Evolutionary conservation across 2,797 vertebrate species (phyloP).

Genomic region (Hydrocynus forskahlii): DNA sequence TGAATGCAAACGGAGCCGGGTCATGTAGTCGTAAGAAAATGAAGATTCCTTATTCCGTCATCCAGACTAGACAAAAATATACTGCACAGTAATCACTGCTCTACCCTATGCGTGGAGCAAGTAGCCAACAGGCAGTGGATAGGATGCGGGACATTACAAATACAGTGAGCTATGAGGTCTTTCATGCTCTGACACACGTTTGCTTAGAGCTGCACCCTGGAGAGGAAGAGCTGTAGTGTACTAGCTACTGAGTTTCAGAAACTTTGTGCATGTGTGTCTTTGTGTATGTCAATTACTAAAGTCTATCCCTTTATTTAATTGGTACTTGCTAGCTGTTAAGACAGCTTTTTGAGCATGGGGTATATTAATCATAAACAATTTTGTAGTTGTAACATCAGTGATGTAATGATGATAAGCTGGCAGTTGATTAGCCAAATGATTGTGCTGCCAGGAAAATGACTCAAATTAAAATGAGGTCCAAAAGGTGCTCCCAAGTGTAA

Average conservation of each 20-base stretch:
- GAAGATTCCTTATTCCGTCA: conserved; percentile 47
- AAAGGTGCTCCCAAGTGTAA: too few species aligned
- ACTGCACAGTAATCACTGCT: conserved; percentile 44
- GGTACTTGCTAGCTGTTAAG: conserved; percentile 27
- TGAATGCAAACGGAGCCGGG: conserved; percentile 7
- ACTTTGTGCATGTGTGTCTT: conserved; percentile 25
- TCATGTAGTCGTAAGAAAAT: background rate
- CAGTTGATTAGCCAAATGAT: background rate
- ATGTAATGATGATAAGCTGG: background rate
- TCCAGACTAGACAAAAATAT: conserved; percentile 24
- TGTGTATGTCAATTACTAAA: conserved; percentile 17
- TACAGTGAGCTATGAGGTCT: conserved; percentile 67
- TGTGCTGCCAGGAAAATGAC: background rate
- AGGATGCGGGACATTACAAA: conserved; percentile 68
- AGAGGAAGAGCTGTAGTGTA: conserved; percentile 72
- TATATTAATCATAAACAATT: conserved; percentile 14
- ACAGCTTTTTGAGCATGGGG: conserved; percentile 14
- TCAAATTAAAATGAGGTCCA: background rate
- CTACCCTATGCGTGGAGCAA: conserved; percentile 17
- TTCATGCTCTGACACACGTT: conserved; percentile 71
- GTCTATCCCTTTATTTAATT: conserved; percentile 39
- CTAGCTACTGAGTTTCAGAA: conserved; percentile 66
- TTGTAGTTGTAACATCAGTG: background rate
- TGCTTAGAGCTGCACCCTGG: conserved; percentile 69
- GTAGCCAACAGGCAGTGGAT: conserved; percentile 42